Conservation (phyloP, 37 sponge, comb jelly and placozoan genomes). For the Beroe forskalii region DNA sequence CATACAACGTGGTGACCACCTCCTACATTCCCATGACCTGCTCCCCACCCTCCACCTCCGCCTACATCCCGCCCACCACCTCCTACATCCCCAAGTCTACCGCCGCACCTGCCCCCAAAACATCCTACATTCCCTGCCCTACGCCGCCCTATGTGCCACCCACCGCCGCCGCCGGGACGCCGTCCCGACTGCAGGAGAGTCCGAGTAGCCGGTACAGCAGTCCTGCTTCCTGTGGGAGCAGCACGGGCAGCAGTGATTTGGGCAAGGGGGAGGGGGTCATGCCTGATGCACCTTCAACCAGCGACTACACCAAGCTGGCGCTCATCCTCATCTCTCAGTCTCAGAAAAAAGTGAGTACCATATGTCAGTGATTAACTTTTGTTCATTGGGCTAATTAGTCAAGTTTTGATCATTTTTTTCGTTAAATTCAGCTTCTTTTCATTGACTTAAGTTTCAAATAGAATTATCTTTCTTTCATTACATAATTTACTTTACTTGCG, state of each 20-base stretch:
- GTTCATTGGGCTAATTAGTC: no score
- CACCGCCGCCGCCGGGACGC: not conserved
- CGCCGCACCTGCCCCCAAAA: no score
- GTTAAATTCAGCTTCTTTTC: no score
- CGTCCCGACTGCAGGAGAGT: no score
- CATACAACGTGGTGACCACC: constrained; percentile 13
- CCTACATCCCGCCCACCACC: constrained; percentile 19
- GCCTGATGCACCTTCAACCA: not conserved
- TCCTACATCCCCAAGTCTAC: not conserved
- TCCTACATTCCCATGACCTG: constrained; percentile 15
- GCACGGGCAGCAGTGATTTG: not conserved
- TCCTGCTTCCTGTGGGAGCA: not conserved
- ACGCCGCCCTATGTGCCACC: constrained; percentile 23
- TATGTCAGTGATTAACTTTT: not conserved
- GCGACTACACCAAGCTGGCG: constrained; percentile 6
- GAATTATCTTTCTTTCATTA: no score
- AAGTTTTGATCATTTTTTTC: no score
- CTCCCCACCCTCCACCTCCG: not conserved
- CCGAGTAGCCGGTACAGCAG: not conserved
- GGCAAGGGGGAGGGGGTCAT: no score
- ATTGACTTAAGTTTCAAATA: no score
- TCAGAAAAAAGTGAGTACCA: constrained; percentile 7
- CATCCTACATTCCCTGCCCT: constrained; percentile 44
- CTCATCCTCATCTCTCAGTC: constrained; percentile 6
- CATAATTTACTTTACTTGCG: no score